Evolutionary conservation across 2,888 invertebrate genomes (phyloP), one percentile per base, ranked within the genome.

Genomic region (Celastrina argiolus): DNA sequence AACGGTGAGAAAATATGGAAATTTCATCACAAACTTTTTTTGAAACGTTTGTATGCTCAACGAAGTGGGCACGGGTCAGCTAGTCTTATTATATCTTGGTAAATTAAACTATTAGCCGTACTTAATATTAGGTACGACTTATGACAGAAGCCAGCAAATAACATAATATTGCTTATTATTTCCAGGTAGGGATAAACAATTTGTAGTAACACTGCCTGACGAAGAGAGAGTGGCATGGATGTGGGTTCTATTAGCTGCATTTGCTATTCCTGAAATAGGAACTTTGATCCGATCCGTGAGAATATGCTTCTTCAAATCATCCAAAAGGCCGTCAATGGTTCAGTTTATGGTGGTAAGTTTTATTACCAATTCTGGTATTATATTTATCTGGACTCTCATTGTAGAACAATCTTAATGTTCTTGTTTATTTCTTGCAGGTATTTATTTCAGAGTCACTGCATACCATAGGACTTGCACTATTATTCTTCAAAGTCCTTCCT

Each of bases 151-250:
- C 14, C 4, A 14, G 12, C 14, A 26, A 26, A 26, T 26, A 51
- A 22, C 8, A 45, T 16, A 10, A 22, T 22, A 64, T 65, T 12
- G 66, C 63, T 65, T 72, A 61, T 59, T 64, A 8, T 73, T 89
- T 92, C 68, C 85, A 96, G 97, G 96, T 91, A 94, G 97, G 78
- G 97, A 97, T 88, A 96, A 96, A 84, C 95, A 95, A 85, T 97
- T 96, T 82, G 92, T 95, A 78, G 96, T 96, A 8, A 94, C 93
- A 74, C 88, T 97, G 73, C 96, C 97, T 28, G 95, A 96, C 74
- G 95, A 95, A 75, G 97, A 98, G 85, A 93, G 97, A 66, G 95
- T 97, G 71, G 96, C 96, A 61, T 98, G 97, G 97, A 96, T 97
- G 84, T 98, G 98, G 97, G 96, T 96, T 69, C 84, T 98, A 64